Base-by-base conservation (phyloP, 2,797 vertebrate genomes). In the Taeniopygia guttata region DNA sequence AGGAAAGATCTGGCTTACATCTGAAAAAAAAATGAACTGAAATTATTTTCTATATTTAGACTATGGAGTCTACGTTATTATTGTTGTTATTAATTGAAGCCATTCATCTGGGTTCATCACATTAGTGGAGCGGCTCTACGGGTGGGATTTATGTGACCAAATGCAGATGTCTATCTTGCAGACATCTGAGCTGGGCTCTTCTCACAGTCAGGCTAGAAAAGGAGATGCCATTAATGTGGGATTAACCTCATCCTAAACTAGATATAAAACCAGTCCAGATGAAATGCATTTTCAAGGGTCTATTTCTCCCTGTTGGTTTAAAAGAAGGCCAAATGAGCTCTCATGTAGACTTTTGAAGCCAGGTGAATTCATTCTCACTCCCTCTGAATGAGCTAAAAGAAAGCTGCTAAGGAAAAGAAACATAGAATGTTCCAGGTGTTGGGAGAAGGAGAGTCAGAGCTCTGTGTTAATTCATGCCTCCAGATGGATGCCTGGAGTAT, bases 111-210 rank as follows among this genome's bases (percentile, higher is more conserved):
- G 74, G 93, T 94, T 96, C 83, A 2, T 96, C 95, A 93, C 88
- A 90, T 95, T 95, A 96, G 86, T 23, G 40, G 59, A 73, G 74
- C 5, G 0, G 80, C 94, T 95, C 94, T 93, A 68, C 16, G 96
- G 96, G 96, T 95, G 96, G 96, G 94, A 95, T 96, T 96, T 95
- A 88, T 95, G 72, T 94, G 96, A 96, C 93, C 93, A 92, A 96
- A 95, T 52, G 88, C 96, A 96, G 95, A 96, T 96, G 95, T 95
- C 96, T 96, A 76, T 95, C 94, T 93, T 95, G 92, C 91, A 96
- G 90, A 94, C 94, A 96, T 96, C 90, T 95, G 93, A 96, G 91
- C 75, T 43, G 74, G 67, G 83, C 92, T 95, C 88, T 90, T 96
- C 93, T 90, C 94, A 91, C 88, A 42, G 60, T 55, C 91, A 91